Evolutionary conservation across 2,113 vertebrate genomes (phyloP), one percentile per base, ranked within the genome.

Genomic region (Esox niger): DNA sequence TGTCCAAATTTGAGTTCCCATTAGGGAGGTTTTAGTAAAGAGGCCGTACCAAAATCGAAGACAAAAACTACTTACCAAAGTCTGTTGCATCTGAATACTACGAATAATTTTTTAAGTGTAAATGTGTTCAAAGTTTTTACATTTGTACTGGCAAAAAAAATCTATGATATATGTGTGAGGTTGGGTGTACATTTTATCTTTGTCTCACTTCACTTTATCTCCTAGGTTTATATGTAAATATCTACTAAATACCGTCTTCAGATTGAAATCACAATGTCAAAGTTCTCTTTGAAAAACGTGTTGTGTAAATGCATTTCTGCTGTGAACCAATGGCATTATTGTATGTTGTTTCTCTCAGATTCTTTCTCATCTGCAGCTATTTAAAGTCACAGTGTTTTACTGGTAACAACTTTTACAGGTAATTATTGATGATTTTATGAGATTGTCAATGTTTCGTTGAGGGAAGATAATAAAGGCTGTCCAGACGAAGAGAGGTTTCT

Each of bases 41-140:
- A 94, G 92, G 86, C 86, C 85, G 87, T 79, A 85, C 81, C 86
- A 89, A 88, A 90, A 52, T 52, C 47, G 8, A 52, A 52, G n/a
- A 88, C 86, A 74, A 89, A 79, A 90, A 90, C 88, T 95, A 95
- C 89, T 95, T 95, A 99, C 97, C 96, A 99, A 99, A 99, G 97
- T 96, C 93, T 94, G 90, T 81, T 93, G 92, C 92, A 92, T 94
- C 88, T 93, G 93, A 95, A 92, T 88, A 87, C 89, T 87, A 86
- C 93, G 90, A 88, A 89, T 88, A 87, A 87, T 91, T 94, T 94
- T 94, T 84, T 87, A 43, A 92, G 91, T 87, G 87, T 93, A 92
- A 90, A 87, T 94, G 91, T 93, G 91, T 93, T 94, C 88, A 2
- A n/a, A 85, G 87, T 94, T 95, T 95, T 93, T 95, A 94, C 94